Conservation (phyloP, 2,888 invertebrate species). For the Prosopocoilus inquinatus region DNA sequence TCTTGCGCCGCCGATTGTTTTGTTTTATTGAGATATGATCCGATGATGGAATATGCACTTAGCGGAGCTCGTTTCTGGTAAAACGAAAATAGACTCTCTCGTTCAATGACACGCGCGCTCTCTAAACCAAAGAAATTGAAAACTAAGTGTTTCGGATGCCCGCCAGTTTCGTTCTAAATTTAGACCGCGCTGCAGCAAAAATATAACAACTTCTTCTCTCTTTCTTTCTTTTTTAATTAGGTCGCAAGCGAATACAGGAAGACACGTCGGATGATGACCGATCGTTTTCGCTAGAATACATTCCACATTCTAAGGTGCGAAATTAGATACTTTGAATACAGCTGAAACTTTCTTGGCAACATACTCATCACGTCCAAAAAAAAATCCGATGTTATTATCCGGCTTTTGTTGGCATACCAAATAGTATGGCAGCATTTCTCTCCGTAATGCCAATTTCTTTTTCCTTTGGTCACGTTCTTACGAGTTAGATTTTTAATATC, state of each 20-base stretch:
- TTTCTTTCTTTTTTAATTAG: conserved; percentile 26
- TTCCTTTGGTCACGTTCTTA: too few relatives aligned
- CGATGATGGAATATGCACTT: conserved; percentile 17
- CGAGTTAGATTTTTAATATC: too few relatives aligned
- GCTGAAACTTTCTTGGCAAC: not conserved
- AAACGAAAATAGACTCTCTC: conserved; percentile 30
- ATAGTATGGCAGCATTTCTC: too few relatives aligned
- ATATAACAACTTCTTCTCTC: conserved; percentile 17
- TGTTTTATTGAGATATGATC: conserved; percentile 20
- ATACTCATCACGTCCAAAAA: not conserved
- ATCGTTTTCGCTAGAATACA: conserved; percentile 36
- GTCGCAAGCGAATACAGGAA: conserved; percentile 34
- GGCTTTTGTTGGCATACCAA: too few relatives aligned
- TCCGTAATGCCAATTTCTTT: too few relatives aligned
- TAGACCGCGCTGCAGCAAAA: conserved; percentile 23
- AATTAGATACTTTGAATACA: not conserved
- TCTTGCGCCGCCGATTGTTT: conserved; percentile 10
- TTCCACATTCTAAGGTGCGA: conserved; percentile 43
- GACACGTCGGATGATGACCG: conserved; percentile 46
- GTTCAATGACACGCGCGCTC: conserved; percentile 35
- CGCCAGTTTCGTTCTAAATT: conserved; percentile 29
- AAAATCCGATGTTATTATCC: not conserved
- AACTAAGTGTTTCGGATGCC: conserved; percentile 28
- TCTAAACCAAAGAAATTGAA: conserved; percentile 30
- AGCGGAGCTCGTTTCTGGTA: conserved; percentile 15